Evolutionary conservation across 2,888 invertebrate species (phyloP), one percentile per base, ranked within the genome.

Genomic region (Chloroclysta siterata): DNA sequence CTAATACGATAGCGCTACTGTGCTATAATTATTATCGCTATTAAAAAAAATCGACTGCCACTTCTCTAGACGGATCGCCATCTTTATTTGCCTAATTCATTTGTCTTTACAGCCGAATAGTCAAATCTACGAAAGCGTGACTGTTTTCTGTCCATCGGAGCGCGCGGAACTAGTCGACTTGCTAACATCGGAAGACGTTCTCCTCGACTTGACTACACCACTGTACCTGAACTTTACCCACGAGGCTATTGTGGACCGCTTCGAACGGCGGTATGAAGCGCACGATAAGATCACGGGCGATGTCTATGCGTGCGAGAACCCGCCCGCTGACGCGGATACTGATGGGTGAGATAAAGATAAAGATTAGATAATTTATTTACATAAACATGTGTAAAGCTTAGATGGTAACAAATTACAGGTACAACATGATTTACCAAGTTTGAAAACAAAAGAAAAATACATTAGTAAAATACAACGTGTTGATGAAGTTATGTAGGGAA

Each of bases 141-240:
- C 96, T 72, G 96, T 97, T 69, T 97, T 97, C 91, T 97, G 97
- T 88, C 97, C 97, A 56, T 95, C 95, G 80, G 95, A 95, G 81
- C 94, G 95, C 71, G 93, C 97, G 74, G 96, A 97, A 75, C 89
- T 94, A 72, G 94, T 97, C 76, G 94, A 95, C 75, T 88, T 97
- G 72, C 88, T 97, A 80, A 95, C 95, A 70, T 94, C 95, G 67
- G 97, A 97, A 87, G 96, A 97, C 88, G 86, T 95, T 52, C 94
- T 97, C 73, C 94, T 97, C 74, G 96, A 97, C 89, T 96, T 97
- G 95, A 94, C 95, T 66, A 95, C 95, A 85, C 97, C 97, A 59
- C 88, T 97, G 90, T 97, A 96, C 94, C 95, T 97, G 91, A 97
- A 97, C 93, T 97, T 97, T 88, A 97, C 97, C 71, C 97, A 97